A percentile compares a stretch with the other conserved stretches of the same genome.
Evolutionary conservation across 2,888 invertebrate genomes (phyloP).

Genomic region (Andrena minutula): DNA sequence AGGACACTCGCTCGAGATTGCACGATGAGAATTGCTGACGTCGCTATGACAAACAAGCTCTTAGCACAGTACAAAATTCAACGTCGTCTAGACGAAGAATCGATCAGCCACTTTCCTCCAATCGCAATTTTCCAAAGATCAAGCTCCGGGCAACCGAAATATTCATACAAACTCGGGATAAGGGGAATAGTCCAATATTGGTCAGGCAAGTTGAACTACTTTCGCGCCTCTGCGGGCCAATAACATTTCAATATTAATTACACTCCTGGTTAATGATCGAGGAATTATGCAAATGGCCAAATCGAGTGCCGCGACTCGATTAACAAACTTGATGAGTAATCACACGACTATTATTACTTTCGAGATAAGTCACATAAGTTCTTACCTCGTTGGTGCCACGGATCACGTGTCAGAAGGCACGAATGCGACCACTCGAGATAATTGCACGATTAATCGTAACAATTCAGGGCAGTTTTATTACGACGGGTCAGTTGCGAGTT

Average conservation of each 20-base stretch:
- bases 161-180: background rate
- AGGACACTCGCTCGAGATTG: constrained; percentile 49
- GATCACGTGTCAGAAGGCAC: background rate
- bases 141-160: too few species aligned
- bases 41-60: constrained; percentile 41
- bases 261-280: constrained; percentile 16
- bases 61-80: constrained; percentile 30
- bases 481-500: constrained; percentile 37
- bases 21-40: constrained; percentile 44
- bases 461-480: constrained; percentile 56
- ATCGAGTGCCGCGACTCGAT: background rate
- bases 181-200: background rate
- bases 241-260: constrained; percentile 6
- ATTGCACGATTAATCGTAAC: constrained; percentile 33
- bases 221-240: background rate
- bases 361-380: constrained; percentile 8
- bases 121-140: background rate
- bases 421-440: constrained; percentile 19
- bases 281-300: background rate
- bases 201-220: background rate
- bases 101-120: background rate
- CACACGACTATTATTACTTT: background rate
- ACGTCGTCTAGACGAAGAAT: constrained; percentile 15
- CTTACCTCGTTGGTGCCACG: constrained; percentile 46
- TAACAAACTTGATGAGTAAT: constrained; percentile 5